Base-by-base conservation (phyloP, 2,888 invertebrate species). In the Chydorus sphaericus region DNA sequence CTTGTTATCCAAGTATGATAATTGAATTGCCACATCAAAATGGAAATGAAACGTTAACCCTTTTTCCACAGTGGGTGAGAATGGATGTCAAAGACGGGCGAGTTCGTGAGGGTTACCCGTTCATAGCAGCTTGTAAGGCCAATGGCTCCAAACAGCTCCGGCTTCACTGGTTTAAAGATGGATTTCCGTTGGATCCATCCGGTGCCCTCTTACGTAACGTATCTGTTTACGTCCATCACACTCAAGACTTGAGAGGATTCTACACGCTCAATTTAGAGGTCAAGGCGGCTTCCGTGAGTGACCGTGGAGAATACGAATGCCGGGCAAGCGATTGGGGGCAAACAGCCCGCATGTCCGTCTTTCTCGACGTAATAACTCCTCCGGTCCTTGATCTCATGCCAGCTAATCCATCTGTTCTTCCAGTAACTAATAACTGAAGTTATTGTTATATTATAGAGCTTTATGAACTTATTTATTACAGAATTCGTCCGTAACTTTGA, bases 231-330 rank as follows among this genome's bases (percentile, higher is more conserved):
- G 20, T 44, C 1, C 44, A 44, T 20, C 26, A 44, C 5, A 8
- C 14, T 5, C 44, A 44, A 16, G 23, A 44, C 44, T 61, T 61
- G 18, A 58, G 56, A 11, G 60, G 60, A 28, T 59, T 74, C 62
- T 77, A 77, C 65, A 83, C 82, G 63, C 82, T 85, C 1, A 73
- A 84, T 33, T 70, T 89, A 60, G 82, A 81, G 0, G 77, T 89
- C 55, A 80, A 81, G 14, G 79, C 78, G 60, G 82, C 85, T 0
- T 78, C 77, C 58, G 70, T 73, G 23, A 73, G 80, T 33, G 89
- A 90, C 65, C 78, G 80, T 23, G 89, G 89, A 18, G 74, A 78
- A 57, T 89, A 86, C 74, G 83, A 84, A 3, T 89, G 90, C 67
- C 81, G 84, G 65, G 84, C 81, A 29, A 57, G 36, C 29, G 16